These are phyloP conservation scores for Mamestra brassicae DNA, from an alignment of 2,888 invertebrate genomes.

Conservation along the genomic window DNA sequence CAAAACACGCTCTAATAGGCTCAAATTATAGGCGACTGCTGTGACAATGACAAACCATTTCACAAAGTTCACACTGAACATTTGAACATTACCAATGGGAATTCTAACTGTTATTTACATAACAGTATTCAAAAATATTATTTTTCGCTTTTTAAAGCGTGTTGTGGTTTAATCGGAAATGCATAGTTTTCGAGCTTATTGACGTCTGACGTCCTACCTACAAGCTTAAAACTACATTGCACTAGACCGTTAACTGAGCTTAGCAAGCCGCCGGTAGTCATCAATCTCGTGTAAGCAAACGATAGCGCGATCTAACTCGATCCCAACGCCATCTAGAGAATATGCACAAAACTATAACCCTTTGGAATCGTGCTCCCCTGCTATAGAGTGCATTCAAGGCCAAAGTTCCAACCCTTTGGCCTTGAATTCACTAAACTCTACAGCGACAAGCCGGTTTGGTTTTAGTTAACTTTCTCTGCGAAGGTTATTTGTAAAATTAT, in stretches of 20 bases:
- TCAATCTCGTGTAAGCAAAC: conserved; percentile 3
- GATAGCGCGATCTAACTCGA: conserved; percentile 19
- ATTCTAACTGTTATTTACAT: not conserved
- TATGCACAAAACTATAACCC: no score
- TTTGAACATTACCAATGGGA: not conserved
- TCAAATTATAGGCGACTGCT: no score
- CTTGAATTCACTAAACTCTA: no score
- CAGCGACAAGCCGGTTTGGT: no score
- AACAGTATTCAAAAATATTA: not conserved
- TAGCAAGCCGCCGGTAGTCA: not conserved
- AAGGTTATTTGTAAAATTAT: conserved; percentile 28
- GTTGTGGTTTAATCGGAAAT: not conserved
- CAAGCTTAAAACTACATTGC: not conserved
- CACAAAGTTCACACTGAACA: not conserved
- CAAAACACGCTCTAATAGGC: no score
- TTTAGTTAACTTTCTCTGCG: conserved; percentile 20
- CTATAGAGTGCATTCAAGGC: not conserved
- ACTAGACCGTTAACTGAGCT: no score
- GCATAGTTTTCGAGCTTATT: no score
- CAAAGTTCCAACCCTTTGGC: not conserved
- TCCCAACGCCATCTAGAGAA: conserved; percentile 25
- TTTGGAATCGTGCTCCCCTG: no score
- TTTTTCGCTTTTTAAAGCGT: no score
- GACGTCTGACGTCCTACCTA: not conserved
- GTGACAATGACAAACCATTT: no score